Base-by-base conservation (phyloP, 1,140 invertebrate species). In the Psix sp. region DNA sequence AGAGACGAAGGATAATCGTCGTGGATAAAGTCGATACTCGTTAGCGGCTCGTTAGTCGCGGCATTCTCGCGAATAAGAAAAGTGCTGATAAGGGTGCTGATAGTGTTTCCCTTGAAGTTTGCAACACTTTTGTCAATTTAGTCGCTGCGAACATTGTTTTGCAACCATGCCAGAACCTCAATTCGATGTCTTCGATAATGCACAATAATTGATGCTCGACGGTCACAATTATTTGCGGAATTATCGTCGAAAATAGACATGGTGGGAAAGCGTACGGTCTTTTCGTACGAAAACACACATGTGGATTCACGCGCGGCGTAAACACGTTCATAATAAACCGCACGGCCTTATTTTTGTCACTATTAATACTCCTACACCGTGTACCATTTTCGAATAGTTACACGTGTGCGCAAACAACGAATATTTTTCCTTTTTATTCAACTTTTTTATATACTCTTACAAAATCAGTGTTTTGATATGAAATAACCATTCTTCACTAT, bases 21-120 rank as follows among this genome's bases (percentile, higher is more conserved):
- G 3, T 11, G 56, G 68, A 73, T 73, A 65, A 65, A 46, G 26
- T 40, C 52, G 67, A 65, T 52, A 57, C 59, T 70, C 48, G 74
- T 51, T 63, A 57, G 57, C 38, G 59, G 63, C 57, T 72, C 56
- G 52, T 65, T 72, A 76, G 51, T 14, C 43, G 46, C 40, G 17
- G 35, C 29, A 29, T 54, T 51, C 60, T 42, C 38, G 45, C 38
- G 33, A 59, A 63, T 71, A 46, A 68, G 67, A 59, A 67, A 66
- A 70, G 14, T 38, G 26, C 14, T 51, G 54, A 74, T 74, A 62
- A 66, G 24, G 18, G 52, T 13, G 1, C 26, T 14, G 73, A 75
- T 70, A 62, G 66, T 29, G 20, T 20, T 14, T 10, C n/a, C 7
- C n/a, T 29, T 29, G 2, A 10, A 7, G 4, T 4, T 5, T 24